A percentile compares a stretch with the other conserved stretches of the same genome.
These are phyloP conservation scores for Caenorhabditis sp. DNA, from an alignment of 2,888 invertebrate species.

Conservation along the genomic window DNA sequence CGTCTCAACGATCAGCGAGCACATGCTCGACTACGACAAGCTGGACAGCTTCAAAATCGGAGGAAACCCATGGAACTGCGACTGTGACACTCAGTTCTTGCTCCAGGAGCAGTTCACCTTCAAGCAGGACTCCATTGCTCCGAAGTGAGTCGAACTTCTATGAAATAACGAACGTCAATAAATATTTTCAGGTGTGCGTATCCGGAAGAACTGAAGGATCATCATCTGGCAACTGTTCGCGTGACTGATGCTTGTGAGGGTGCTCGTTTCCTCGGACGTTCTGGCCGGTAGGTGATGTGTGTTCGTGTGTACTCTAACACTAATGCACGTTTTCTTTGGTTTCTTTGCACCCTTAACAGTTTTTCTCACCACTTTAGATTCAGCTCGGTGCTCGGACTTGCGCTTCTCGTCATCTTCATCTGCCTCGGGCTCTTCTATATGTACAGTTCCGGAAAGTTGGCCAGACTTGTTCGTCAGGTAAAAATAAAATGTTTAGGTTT, in stretches of 20 bases:
- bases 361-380: constrained; percentile 26
- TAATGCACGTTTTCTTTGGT: not conserved
- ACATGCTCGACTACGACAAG: constrained; percentile 50
- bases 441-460: constrained; percentile 35
- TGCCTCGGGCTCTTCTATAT: constrained; percentile 19
- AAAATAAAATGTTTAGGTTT: not conserved
- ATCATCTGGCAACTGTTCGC: constrained; percentile 27
- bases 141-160: constrained; percentile 32
- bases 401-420: constrained; percentile 22
- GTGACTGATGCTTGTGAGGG: constrained; percentile 43
- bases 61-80: constrained; percentile 60
- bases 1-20: constrained; percentile 42
- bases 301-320: not conserved
- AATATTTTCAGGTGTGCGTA: constrained; percentile 36
- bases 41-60: constrained; percentile 40
- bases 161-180: not conserved
- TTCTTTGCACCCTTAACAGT: constrained; percentile 18
- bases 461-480: constrained; percentile 12
- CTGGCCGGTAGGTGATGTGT: constrained; percentile 26
- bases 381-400: constrained; percentile 32
- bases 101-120: constrained; percentile 43
- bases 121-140: constrained; percentile 26
- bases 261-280: constrained; percentile 30
- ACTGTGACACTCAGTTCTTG: constrained; percentile 58
- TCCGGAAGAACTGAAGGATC: constrained; percentile 26